Conservation (phyloP, 1,140 invertebrate species). For the Heliconius hewitsoni region DNA sequence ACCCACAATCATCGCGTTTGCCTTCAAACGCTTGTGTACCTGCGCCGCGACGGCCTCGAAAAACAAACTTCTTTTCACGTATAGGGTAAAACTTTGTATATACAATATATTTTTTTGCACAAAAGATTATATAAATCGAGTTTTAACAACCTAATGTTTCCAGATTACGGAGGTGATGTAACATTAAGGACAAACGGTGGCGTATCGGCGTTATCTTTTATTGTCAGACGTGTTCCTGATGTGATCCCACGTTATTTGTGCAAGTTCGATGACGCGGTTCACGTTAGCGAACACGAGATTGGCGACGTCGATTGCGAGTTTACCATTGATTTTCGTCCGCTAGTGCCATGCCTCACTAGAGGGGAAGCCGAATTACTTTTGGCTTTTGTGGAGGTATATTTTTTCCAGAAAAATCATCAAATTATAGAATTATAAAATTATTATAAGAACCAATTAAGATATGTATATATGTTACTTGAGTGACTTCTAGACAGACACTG, state of each 20-base stretch:
- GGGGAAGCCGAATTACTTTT: conserved; percentile 88
- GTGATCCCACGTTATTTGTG: conserved; percentile 86
- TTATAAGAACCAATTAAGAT: too few species aligned
- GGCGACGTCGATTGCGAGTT: conserved; percentile 92
- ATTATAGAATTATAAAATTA: too few species aligned
- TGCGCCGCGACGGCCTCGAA: too few species aligned
- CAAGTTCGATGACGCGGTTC: conserved; percentile 89
- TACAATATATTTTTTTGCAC: background rate
- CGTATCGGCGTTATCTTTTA: conserved; percentile 89
- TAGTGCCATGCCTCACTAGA: conserved; percentile 84
- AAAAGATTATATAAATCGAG: background rate
- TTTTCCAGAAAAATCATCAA: background rate
- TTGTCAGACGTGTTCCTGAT: conserved; percentile 90
- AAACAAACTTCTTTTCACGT: too few species aligned
- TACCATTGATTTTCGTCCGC: conserved; percentile 87
- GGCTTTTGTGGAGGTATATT: conserved; percentile 85
- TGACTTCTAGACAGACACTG: too few species aligned
- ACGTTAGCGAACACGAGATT: conserved; percentile 89
- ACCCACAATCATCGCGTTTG: too few species aligned
- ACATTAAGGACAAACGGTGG: conserved; percentile 90
- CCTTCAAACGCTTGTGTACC: too few species aligned
- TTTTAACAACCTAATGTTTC: conserved; percentile 21
- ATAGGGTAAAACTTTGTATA: too few species aligned
- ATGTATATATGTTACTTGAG: too few species aligned
- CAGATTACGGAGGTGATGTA: conserved; percentile 90